Evolutionary conservation across 1,140 invertebrate species (phyloP), one percentile per base, ranked within the genome.

Genomic region (Eriocheir sinensis): DNA sequence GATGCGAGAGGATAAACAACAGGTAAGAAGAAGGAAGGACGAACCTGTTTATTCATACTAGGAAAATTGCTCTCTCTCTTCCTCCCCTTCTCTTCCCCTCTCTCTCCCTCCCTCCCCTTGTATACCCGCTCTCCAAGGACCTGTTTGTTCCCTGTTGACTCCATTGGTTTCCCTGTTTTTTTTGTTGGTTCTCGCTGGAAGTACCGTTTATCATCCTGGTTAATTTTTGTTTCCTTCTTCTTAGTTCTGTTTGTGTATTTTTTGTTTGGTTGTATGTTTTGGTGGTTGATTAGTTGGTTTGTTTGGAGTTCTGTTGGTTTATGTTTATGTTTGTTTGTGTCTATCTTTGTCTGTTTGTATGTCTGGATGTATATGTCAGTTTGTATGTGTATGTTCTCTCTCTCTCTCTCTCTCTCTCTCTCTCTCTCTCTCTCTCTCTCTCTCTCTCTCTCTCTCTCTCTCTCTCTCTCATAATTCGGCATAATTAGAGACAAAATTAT

Each of bases 131-230:
- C n/a, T n/a, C 60, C 21, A 6, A 48, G 60, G 21, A 21, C 60
- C 8, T n/a, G 60, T 72, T n/a, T 72, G 15, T 48, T 48, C 27
- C 60, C 60, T 17, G 60, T 72, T 72, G 0, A 21, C 44, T n/a
- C n/a, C 27, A 21, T 21, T n/a, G n/a, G n/a, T n/a, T n/a, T 21
- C n/a, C 60, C 60, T 72, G 60, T n/a, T n/a, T n/a, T n/a, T n/a
- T n/a, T n/a, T n/a, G n/a, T n/a, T n/a, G n/a, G n/a, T 72, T 72
- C n/a, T 72, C n/a, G 60, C 60, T 72, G 60, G 60, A 72, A 72
- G 60, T 72, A 72, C 60, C 60, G 60, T 72, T 72, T 21, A 12
- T 72, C 6, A n/a, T 72, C n/a, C 60, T 72, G 27, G 27, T 4
- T 72, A 72, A n/a, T 8, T 48, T 8, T 72, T 1, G 27, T 72